Percentiles rank a stretch among this genome's conserved stretches.
Conservation (phyloP, 2,113 vertebrate genomes). For the Zosterops borbonicus region DNA sequence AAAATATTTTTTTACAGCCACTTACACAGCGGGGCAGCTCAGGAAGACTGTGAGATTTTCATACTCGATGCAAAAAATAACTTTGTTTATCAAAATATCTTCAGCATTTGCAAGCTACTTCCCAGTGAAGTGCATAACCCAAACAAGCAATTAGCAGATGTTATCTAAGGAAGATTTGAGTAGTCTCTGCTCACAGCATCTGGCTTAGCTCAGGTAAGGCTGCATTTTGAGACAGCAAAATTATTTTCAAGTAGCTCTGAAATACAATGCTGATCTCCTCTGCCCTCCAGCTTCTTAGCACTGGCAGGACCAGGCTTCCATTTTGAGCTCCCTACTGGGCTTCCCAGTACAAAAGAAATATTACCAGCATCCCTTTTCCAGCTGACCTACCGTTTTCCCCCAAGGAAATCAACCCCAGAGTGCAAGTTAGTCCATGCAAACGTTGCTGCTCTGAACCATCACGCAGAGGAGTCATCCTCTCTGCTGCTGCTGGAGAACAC, state of each 20-base stretch:
- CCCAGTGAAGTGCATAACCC: not conserved
- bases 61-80: not conserved
- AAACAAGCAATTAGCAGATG: not conserved
- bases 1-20: not conserved
- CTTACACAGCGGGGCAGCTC: not conserved
- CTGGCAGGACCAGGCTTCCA: not conserved
- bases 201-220: not conserved
- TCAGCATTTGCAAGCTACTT: not conserved
- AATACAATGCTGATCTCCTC: rapidly evolving
- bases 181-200: not conserved
- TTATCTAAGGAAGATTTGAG: not conserved
- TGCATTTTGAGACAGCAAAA: not conserved
- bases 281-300: not conserved
- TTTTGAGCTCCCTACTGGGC: not conserved
- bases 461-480: rapidly evolving
- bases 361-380: not conserved
- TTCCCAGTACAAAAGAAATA: not conserved
- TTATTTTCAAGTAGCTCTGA: not conserved
- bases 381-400: rapidly evolving
- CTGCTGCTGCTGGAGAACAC: not conserved
- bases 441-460: rapidly evolving
- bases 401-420: not conserved
- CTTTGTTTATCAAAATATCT: not conserved
- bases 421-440: rapidly evolving
- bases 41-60: not conserved